Evolutionary conservation across 2,888 invertebrate genomes (phyloP).

Genomic region (Julus scandinavius): DNA sequence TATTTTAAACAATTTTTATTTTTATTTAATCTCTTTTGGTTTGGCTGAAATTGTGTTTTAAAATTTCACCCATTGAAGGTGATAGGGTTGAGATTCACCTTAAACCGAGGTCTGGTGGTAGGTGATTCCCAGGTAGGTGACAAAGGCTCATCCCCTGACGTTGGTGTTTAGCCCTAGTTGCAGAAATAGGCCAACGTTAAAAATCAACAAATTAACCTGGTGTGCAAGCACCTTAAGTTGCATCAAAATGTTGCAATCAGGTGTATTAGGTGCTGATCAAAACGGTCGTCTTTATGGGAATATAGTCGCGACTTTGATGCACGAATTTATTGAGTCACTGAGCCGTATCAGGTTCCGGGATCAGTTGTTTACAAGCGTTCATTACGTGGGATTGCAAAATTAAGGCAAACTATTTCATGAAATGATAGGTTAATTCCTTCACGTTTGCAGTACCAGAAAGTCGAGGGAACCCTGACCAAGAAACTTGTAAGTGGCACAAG

Average conservation of each 20-base stretch:
- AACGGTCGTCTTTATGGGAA: not conserved
- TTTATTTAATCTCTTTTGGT: too few species aligned
- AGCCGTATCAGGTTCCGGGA: constrained; percentile 8
- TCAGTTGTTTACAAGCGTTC: not conserved
- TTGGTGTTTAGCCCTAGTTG: too few species aligned
- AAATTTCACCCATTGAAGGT: too few species aligned
- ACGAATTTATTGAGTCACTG: not conserved
- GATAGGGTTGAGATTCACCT: too few species aligned
- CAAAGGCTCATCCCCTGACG: too few species aligned
- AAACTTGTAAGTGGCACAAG: not conserved
- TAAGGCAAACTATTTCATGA: not conserved
- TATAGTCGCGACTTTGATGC: not conserved
- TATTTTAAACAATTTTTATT: too few species aligned
- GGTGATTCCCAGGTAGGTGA: too few species aligned
- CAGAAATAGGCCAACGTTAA: too few species aligned
- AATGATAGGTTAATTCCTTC: not conserved
- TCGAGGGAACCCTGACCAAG: constrained; percentile 17
- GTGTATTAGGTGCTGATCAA: not conserved
- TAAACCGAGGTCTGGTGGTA: too few species aligned
- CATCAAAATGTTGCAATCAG: not conserved
- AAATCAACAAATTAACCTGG: too few species aligned
- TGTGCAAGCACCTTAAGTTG: too few species aligned
- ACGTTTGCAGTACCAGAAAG: not conserved
- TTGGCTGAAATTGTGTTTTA: too few species aligned
- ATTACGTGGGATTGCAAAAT: constrained; percentile 18